These are phyloP conservation scores for Torymus tubicola DNA, from an alignment of 2,888 invertebrate species.

Conservation along the genomic window DNA sequence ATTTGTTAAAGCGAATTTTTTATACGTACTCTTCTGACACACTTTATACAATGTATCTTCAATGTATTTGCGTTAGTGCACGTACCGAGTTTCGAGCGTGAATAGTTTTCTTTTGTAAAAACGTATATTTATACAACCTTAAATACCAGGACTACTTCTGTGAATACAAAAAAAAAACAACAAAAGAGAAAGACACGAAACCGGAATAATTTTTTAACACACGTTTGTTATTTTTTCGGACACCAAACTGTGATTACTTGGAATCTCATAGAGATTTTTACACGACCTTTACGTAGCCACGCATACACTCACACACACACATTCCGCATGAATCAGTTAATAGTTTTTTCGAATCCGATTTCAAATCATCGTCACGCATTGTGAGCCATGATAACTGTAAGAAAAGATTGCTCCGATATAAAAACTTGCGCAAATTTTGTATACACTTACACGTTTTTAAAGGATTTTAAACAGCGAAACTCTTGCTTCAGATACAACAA, in stretches of 20 bases:
- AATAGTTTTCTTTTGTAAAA: conserved; percentile 22
- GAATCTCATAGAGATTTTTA: conserved; percentile 44
- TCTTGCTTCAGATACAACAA: not conserved
- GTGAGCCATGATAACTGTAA: conserved; percentile 5
- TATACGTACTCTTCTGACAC: conserved; percentile 38
- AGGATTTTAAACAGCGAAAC: not conserved
- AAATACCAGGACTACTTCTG: not conserved
- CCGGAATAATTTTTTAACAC: conserved; percentile 9
- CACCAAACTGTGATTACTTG: conserved; percentile 42
- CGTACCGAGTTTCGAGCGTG: not conserved
- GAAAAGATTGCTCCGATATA: conserved; percentile 28
- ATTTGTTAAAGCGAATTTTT: conserved; percentile 44
- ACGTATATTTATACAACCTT: not conserved
- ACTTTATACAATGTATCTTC: conserved; percentile 24
- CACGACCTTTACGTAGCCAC: not conserved
- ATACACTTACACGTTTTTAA: conserved; percentile 35
- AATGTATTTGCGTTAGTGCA: conserved; percentile 34
- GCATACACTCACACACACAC: not conserved
- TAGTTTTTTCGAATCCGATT: conserved; percentile 8
- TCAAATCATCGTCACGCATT: not conserved
- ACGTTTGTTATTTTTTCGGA: not conserved
- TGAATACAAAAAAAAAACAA: not conserved
- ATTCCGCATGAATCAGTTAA: conserved; percentile 34
- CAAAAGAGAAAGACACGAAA: not conserved
- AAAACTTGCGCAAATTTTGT: conserved; percentile 31